Percentiles rank a stretch among this genome's conserved stretches.
Conservation (phyloP, 2,797 vertebrate genomes). For the Nannoperca obscura region DNA sequence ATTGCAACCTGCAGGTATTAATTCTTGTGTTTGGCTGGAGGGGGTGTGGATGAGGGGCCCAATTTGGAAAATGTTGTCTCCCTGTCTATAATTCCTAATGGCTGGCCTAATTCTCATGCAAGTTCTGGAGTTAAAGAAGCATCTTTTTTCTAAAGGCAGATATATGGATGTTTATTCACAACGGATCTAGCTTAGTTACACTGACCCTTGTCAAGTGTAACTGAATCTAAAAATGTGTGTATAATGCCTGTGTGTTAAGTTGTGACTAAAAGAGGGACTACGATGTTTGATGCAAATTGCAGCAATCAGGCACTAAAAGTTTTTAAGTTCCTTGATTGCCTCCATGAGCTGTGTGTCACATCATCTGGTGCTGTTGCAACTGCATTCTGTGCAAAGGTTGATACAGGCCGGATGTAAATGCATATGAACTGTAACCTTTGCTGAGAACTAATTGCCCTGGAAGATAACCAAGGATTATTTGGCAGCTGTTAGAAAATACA, state of each 20-base stretch:
- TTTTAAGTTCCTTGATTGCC: neutral
- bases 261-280: neutral
- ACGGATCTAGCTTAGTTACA: too few relatives aligned
- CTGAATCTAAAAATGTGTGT: neutral
- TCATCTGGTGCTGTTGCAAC: neutral
- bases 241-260: neutral
- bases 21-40: too few relatives aligned
- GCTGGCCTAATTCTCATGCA: too few relatives aligned
- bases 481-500: conserved; percentile 30
- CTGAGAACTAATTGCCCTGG: conserved; percentile 25
- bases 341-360: neutral
- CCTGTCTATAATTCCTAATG: too few relatives aligned
- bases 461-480: conserved; percentile 38
- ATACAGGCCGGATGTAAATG: neutral
- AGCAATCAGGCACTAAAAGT: neutral
- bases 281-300: neutral
- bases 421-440: neutral
- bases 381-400: neutral
- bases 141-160: neutral
- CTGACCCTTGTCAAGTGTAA: too few relatives aligned
- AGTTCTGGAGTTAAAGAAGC: neutral
- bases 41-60: too few relatives aligned
- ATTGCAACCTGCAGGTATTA: too few relatives aligned
- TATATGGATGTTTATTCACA: neutral
- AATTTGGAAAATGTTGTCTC: too few relatives aligned